Base-by-base conservation (phyloP, 2,113 vertebrate genomes). In the Tretioscincus oriximinensis region DNA sequence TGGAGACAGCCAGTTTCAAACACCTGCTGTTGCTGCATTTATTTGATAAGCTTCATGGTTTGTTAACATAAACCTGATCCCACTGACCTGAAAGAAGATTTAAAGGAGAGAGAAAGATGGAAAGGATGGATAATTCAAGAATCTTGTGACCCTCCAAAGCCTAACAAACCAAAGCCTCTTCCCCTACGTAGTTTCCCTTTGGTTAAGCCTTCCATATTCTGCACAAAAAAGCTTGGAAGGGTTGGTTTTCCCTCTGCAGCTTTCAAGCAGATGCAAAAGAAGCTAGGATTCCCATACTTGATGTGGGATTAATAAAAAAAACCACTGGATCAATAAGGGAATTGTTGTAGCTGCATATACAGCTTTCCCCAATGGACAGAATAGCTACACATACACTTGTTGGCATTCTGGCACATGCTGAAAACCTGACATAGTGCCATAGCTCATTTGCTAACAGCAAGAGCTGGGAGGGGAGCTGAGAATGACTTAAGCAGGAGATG, bases 1-100 rank as follows among this genome's bases (percentile, higher is more conserved):
- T 64, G 72, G 74, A 85, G 87, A 87, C 85, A 86, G 89, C 88
- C 87, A 35, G 78, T 69, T 83, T 80, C 73, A 90, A 90, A 93
- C 93, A 94, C 93, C 93, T 93, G 95, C 87, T 92, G 91, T 87
- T 91, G 88, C 85, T 85, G 89, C 90, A 91, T 93, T 90, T 92
- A 85, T 93, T 92, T 92, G 92, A 92, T 93, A 93, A 94, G 88
- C 87, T 93, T 90, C 90, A 91, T 90, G 88, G 88, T 91, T 88
- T 51, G 49, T 88, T 92, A 90, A 51, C 84, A 81, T 91, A 88
- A 93, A 93, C 91, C 88, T 87, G 90, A 93, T 92, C 90, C 90
- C 67, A 78, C 87, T 93, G 92, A 93, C 93, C 90, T 90, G 87
- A 86, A 88, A 78, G 67, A 92, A 78, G 90, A 95, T 58, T 58